Evolutionary conservation across 2,797 vertebrate genomes (phyloP).

Genomic region (Leuciscus waleckii): DNA sequence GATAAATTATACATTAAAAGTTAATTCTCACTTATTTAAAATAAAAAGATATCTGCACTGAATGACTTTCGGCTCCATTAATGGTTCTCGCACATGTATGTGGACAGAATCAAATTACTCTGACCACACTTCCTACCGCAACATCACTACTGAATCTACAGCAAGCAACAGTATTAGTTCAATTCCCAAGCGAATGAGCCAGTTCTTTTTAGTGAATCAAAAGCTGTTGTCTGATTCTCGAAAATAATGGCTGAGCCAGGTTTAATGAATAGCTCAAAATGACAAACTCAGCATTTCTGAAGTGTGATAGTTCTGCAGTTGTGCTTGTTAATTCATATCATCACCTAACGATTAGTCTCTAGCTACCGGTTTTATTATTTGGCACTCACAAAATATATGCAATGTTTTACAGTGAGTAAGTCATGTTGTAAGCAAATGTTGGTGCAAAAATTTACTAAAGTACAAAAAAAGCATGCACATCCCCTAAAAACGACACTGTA

Average conservation of each 20-base stretch:
- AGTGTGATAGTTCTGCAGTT: background rate
- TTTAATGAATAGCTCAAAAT: background rate
- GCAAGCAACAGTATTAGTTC: background rate
- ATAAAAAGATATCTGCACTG: background rate
- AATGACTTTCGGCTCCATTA: background rate
- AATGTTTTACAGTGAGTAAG: too few relatives aligned
- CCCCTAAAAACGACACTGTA: background rate
- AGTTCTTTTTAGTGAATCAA: background rate
- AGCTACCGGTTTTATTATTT: background rate
- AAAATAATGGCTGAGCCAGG: background rate
- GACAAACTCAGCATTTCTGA: background rate
- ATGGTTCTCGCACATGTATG: background rate
- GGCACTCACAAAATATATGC: conserved; percentile 9
- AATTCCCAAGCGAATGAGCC: background rate
- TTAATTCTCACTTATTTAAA: background rate
- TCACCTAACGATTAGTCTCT: background rate
- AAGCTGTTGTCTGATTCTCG: background rate
- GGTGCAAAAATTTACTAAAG: background rate
- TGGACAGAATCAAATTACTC: background rate
- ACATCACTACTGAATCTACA: background rate
- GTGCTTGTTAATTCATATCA: background rate
- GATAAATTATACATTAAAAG: conserved; percentile 11
- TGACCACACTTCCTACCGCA: background rate
- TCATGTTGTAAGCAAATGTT: background rate
- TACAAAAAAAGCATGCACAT: background rate